Evolutionary conservation across 2,888 invertebrate species (phyloP), one percentile per base, ranked within the genome.

Genomic region (Brachynemurus nebulosus): DNA sequence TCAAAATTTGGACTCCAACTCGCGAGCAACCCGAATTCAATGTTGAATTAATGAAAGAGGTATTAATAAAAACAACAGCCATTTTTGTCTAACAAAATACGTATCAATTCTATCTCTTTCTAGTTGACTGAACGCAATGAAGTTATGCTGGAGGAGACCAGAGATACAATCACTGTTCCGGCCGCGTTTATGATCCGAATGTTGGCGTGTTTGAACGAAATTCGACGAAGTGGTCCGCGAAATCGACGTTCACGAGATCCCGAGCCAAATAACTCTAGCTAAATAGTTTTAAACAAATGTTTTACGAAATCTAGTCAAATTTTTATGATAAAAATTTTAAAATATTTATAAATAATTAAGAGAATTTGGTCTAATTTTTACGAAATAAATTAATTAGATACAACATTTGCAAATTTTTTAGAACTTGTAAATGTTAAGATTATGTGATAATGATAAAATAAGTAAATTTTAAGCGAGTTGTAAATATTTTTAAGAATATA

Each of bases 131-230:
- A 72, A 57, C 71, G 84, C 41, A 89, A 89, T 64, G 80, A 80
- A 50, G 71, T 84, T 35, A 86, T 89, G 86, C 63, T 88, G 54
- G 83, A 86, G 64, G 86, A 88, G 65, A 86, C 88, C 14, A 74
- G 79, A 61, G 86, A 88, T 58, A 89, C 88, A 2, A 83, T 89
- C 49, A 88, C 88, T 19, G 86, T 89, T 44, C 88, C 89, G 23
- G 86, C 88, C 14, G 78, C 83, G 42, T 86, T 88, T 60, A 86
- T 89, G 85, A 80, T 89, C 51, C 66, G 80, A 55, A 78, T 80
- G 76, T 59, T 80, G 57, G 76, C 78, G 33, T 78, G 78, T 56
- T 66, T 80, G 50, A 79, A 78, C 62, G 74, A 77, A 52, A 73
- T 76, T 55, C 68, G 77, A 52, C 66, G 73, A 62, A 66, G 68